Evolutionary conservation across 1,140 invertebrate genomes (phyloP), one percentile per base, ranked within the genome.

Genomic region (Sycobia sp.): DNA sequence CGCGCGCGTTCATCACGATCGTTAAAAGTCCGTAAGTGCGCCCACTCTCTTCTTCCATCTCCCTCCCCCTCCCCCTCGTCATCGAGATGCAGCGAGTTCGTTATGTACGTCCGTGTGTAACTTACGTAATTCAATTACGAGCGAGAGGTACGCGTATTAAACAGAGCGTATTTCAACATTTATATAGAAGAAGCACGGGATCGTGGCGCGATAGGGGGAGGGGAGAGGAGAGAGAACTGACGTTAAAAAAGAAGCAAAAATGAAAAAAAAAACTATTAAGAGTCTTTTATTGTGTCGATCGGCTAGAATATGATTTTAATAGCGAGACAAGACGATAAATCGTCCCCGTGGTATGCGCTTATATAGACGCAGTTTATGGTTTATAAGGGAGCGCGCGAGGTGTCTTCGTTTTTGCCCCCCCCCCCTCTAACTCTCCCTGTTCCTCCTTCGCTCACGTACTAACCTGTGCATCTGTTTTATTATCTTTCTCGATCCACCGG

Each of bases 1-100:
- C n/a, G n/a, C n/a, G n/a, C n/a, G n/a, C n/a, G n/a, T 56, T 62
- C 54, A 66, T 61, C 59, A 49, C 53, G 44, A 16, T 62, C 58
- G 65, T 66, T 66, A 66, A 50, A 51, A n/a, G n/a, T n/a, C n/a
- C 47, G 46, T 46, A 61, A 61, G 57, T 61, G 58, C 59, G 62
- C 62, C n/a, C n/a, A n/a, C n/a, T n/a, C n/a, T n/a, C n/a, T n/a
- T n/a, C n/a, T n/a, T n/a, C n/a, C n/a, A n/a, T n/a, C n/a, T n/a
- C n/a, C n/a, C n/a, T n/a, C n/a, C n/a, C n/a, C n/a, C n/a, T n/a
- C n/a, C 62, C 46, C 47, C 49, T 60, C 38, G 20, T 23, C 29
- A 11, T 25, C 4, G 41, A 18, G 43, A 46, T 16, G 43, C 50
- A 13, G 22, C 59, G 32, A 61, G 32, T 66, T 66, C 54, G 57